Evolutionary conservation across 2,113 vertebrate genomes (phyloP).

Genomic region (Zootoca vivipara): DNA sequence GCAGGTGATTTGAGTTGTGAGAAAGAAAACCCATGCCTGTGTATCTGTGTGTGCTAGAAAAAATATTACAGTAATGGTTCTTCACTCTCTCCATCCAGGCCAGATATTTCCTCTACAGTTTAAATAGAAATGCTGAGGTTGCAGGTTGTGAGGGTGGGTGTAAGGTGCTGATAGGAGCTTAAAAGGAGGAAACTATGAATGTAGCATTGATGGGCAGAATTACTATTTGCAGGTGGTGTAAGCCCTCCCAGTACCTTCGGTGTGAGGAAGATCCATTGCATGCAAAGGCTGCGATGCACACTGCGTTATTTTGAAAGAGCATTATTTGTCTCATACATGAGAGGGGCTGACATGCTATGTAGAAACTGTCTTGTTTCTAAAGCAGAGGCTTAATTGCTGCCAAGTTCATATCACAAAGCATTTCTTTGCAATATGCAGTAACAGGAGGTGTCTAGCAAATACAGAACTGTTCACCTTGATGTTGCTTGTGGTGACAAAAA

Average conservation of each 20-base stretch:
- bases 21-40: neutral
- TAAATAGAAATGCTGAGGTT: neutral
- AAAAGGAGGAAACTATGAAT: neutral
- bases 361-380: neutral
- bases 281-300: neutral
- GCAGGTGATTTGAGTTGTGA: neutral
- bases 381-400: slow-evolving; percentile 12
- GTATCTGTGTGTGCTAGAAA: too few relatives aligned
- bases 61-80: neutral
- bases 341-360: too few relatives aligned
- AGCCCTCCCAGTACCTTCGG: neutral
- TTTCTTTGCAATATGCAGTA: slow-evolving; percentile 3
- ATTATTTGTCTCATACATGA: neutral
- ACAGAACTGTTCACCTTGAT: slow-evolving; percentile 24
- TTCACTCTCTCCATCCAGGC: neutral
- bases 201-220: slow-evolving; percentile 17
- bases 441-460: slow-evolving; percentile 40
- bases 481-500: slow-evolving; percentile 11
- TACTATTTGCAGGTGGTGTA: neutral
- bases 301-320: neutral
- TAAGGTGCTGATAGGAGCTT: neutral
- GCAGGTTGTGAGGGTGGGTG: neutral
- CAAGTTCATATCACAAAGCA: slow-evolving; percentile 14
- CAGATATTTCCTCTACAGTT: neutral
- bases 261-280: too few relatives aligned